Conservation (phyloP, 2,888 invertebrate species). For the Dasysyrphus albostriatus region DNA sequence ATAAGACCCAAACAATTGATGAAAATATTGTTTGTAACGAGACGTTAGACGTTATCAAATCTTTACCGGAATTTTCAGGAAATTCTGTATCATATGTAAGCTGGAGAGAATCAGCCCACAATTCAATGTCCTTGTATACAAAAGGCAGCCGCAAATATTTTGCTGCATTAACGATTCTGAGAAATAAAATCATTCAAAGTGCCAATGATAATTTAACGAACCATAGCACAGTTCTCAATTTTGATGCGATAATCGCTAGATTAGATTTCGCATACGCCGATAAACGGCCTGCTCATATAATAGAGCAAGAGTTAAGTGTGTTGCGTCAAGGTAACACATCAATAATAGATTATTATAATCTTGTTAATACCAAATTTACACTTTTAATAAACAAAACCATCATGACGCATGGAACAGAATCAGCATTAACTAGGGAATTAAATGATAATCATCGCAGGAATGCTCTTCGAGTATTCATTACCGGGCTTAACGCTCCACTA, state of each 20-base stretch:
- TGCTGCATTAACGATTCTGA: background rate
- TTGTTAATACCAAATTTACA: background rate
- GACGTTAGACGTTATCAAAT: background rate
- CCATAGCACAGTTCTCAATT: background rate
- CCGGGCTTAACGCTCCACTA: background rate
- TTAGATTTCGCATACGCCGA: conserved; percentile 16
- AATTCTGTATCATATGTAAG: background rate
- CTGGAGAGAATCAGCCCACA: no score
- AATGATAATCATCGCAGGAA: background rate
- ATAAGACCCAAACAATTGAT: background rate
- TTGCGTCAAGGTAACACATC: background rate
- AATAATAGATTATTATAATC: background rate
- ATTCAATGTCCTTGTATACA: background rate
- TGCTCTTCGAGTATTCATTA: background rate
- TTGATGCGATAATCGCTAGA: background rate
- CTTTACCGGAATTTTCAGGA: background rate
- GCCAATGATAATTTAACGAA: background rate
- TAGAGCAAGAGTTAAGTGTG: background rate
- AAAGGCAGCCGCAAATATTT: background rate
- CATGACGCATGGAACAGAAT: background rate
- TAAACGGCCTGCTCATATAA: background rate
- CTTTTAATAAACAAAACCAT: background rate
- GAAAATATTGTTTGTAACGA: background rate
- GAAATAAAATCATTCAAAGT: background rate
- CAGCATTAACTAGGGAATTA: background rate